Base-by-base conservation (phyloP, 2,113 vertebrate genomes). In the Phainopepla nitens region DNA sequence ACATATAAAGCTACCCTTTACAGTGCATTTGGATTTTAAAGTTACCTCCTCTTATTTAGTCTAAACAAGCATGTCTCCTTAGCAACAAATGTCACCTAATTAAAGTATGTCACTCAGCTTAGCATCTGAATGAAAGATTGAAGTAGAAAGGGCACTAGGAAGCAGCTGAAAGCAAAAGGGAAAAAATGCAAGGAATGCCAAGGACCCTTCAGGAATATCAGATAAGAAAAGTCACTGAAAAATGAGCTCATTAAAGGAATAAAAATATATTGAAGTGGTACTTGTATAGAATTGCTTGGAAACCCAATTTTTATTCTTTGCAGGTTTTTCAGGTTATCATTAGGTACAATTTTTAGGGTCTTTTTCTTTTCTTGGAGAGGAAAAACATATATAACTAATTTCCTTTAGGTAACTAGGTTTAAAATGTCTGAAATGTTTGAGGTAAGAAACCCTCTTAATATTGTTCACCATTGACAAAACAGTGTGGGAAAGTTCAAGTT, bases 221-320 rank as follows among this genome's bases (percentile, higher is more conserved):
- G 79, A 89, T 93, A 96, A 95, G 65, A 70, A 93, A 97, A 89
- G 91, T 95, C 89, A 92, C 45, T 76, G 78, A 82, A 94, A 94
- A 97, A 96, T 90, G 33, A 96, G n/a, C 61, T 95, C 70, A 93
- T 94, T 97, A 92, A 92, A 64, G 50, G 69, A 94, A 93, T 87
- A 83, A 95, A 80, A 96, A 87, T 89, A 93, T 60, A 83, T 49
- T 64, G 56, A 87, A 62, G 16, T 86, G 65, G 71, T 0, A 6
- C 56, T 87, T 77, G 7, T 42, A 93, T 76, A 87, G 68, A 94
- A 94, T 86, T 42, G 29, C 36, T 33, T 82, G 33, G 54, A 77
- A 75, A 22, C 22, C 27, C 4, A 11, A 75, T 50, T 90, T 93
- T 82, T 73, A 90, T 68, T 89, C 28, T 89, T 58, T 77, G 4